Percentiles rank a stretch among this genome's conserved stretches.
Evolutionary conservation across 2,888 invertebrate species (phyloP).

Genomic region (Blastobasis lacticolella): DNA sequence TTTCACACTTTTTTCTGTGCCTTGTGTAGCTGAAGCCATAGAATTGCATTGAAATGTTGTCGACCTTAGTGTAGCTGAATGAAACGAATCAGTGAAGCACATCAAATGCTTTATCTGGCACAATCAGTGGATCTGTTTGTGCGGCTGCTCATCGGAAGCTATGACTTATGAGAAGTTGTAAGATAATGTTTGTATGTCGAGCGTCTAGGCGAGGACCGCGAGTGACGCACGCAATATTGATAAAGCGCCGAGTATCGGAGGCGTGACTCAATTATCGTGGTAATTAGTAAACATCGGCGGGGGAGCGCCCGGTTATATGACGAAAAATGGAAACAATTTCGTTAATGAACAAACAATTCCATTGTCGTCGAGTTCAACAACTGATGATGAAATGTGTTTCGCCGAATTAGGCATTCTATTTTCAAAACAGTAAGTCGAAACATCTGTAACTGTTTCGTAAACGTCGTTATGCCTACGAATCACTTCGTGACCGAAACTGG

Average conservation of each 20-base stretch:
- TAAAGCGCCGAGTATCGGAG: constrained; percentile 18
- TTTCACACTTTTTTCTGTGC: constrained; percentile 2
- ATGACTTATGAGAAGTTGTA: background rate
- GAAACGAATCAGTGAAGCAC: constrained; percentile 32
- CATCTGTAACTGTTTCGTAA: too few relatives aligned
- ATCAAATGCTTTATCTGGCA: constrained; percentile 30
- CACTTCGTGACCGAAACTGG: too few relatives aligned
- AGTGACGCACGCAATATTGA: constrained; percentile 21
- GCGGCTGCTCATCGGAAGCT: background rate
- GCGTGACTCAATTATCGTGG: constrained; percentile 19
- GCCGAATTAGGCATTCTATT: background rate
- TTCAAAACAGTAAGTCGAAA: too few relatives aligned
- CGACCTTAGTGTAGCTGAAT: constrained; percentile 25
- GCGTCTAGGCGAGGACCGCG: constrained; percentile 21
- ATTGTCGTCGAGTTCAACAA: background rate
- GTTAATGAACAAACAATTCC: constrained; percentile 9
- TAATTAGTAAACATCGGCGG: constrained; percentile 24
- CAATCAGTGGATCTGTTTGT: constrained; percentile 9
- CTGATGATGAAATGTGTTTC: background rate
- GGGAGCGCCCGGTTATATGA: constrained; percentile 3
- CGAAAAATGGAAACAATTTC: constrained; percentile 18
- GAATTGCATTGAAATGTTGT: constrained; percentile 19
- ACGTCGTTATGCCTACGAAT: too few relatives aligned
- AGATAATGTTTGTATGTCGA: constrained; percentile 7
- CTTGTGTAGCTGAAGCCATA: constrained; percentile 26